Conservation (phyloP, 2,113 vertebrate genomes). For the Bubo scandiacus region DNA sequence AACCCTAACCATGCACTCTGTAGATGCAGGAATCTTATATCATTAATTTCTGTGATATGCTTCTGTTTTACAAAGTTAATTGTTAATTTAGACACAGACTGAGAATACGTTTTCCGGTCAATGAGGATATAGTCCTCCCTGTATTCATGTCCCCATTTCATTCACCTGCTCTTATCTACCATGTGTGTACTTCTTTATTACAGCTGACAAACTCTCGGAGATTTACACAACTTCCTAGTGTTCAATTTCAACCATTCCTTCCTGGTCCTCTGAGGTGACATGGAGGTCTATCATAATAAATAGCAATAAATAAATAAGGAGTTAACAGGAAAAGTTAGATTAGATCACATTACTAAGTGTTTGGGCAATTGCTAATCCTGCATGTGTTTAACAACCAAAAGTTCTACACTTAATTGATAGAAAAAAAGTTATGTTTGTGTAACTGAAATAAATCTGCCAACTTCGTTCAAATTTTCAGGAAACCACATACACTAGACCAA, state of each 20-base stretch:
- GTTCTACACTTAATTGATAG: not conserved
- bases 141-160: not conserved
- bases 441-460: not conserved
- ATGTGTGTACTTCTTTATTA: not conserved
- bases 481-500: not conserved
- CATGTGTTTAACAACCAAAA: not conserved
- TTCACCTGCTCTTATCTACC: not conserved
- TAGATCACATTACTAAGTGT: not conserved
- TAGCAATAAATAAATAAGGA: not conserved
- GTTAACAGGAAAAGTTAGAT: not conserved
- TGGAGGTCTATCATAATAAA: not conserved
- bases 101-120: not conserved
- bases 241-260: not conserved
- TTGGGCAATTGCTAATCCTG: not conserved
- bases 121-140: not conserved
- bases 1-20: not conserved
- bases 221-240: not conserved
- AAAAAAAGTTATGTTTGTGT: not conserved
- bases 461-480: not conserved
- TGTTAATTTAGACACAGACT: not conserved
- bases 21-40: not conserved
- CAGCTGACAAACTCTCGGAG: not conserved
- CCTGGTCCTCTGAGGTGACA: not conserved
- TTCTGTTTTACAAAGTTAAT: not conserved
- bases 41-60: not conserved